Evolutionary conservation across 2,113 vertebrate genomes (phyloP), one percentile per base, ranked within the genome.

Genomic region (Petrocephalus microphthalmus): DNA sequence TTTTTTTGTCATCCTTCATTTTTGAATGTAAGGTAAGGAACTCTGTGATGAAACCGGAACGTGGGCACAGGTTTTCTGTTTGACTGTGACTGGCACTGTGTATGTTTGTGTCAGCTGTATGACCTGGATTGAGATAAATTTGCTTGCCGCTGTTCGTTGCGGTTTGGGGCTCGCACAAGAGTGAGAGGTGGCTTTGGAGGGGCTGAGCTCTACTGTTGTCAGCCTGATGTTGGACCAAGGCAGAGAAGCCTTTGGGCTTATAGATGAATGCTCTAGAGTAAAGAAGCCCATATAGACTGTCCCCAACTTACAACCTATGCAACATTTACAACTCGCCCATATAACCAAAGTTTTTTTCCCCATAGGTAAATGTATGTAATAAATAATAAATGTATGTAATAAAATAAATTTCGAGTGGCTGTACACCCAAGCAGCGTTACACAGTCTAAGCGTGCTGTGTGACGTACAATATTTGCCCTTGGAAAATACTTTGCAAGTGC

Each of bases 11-110:
- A 91, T 91, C 91, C 90, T 91, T 92, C 89, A 91, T 93, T 93
- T 91, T 89, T 92, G 89, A 92, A 91, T 90, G 92, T 91, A 95
- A 95, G 95, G 95, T 95, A 95, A 95, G 94, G 90, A 90, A 89
- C 60, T 86, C 89, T 87, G 22, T 84, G 29, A 91, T 90, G 91
- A 88, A 90, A 64, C 87, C n/a, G 88, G 91, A 64, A 90, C 88
- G 25, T 57, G 20, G n/a, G 37, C 74, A 17, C 8, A 33, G 22
- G 37, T 74, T 37, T 52, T 87, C n/a, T 67, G 5, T 84, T 51
- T 42, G 54, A 82, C 11, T 64, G 45, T 84, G 51, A 86, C 10
- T 85, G 71, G 60, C 17, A 52, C 11, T 87, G 51, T 88, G 19
- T 84, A 15, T 91, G 25, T 90, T 42, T 88, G 81, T 52, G 5